These are phyloP conservation scores for Hypsopygia costalis DNA, from an alignment of 2,888 invertebrate species.

Conservation along the genomic window DNA sequence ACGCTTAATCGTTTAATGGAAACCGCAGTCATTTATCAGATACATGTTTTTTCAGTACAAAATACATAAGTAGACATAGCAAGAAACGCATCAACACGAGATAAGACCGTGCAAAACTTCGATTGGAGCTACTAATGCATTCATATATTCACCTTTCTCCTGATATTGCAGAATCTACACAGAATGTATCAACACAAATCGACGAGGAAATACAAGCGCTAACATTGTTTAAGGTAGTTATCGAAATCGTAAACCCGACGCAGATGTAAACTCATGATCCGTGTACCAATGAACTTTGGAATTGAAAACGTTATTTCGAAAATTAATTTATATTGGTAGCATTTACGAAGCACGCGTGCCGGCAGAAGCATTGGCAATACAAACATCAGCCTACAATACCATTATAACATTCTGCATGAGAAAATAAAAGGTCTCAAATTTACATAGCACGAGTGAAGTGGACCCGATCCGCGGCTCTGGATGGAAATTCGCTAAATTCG, in stretches of 20 bases:
- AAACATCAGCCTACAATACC: slow-evolving; percentile 48
- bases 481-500: slow-evolving; percentile 38
- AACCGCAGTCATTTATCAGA: slow-evolving; percentile 68
- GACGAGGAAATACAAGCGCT: slow-evolving; percentile 28
- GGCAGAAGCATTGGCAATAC: slow-evolving; percentile 45
- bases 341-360: slow-evolving; percentile 46
- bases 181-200: slow-evolving; percentile 28
- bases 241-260: slow-evolving; percentile 37
- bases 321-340: slow-evolving; percentile 49
- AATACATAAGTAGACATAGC: slow-evolving; percentile 17
- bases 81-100: not conserved
- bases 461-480: slow-evolving; percentile 35
- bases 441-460: slow-evolving; percentile 53
- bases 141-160: slow-evolving; percentile 23
- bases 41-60: slow-evolving; percentile 45
- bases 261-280: slow-evolving; percentile 35
- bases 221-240: slow-evolving; percentile 33
- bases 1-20: slow-evolving; percentile 71
- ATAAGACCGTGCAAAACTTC: not conserved
- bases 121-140: slow-evolving; percentile 17
- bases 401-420: slow-evolving; percentile 53
- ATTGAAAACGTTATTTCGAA: slow-evolving; percentile 45
- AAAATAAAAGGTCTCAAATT: slow-evolving; percentile 65
- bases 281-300: slow-evolving; percentile 45
- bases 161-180: slow-evolving; percentile 24